Percentiles rank a stretch among this genome's conserved stretches.
Conservation (phyloP, 2,113 vertebrate genomes). For the Cygnus buccinator region DNA sequence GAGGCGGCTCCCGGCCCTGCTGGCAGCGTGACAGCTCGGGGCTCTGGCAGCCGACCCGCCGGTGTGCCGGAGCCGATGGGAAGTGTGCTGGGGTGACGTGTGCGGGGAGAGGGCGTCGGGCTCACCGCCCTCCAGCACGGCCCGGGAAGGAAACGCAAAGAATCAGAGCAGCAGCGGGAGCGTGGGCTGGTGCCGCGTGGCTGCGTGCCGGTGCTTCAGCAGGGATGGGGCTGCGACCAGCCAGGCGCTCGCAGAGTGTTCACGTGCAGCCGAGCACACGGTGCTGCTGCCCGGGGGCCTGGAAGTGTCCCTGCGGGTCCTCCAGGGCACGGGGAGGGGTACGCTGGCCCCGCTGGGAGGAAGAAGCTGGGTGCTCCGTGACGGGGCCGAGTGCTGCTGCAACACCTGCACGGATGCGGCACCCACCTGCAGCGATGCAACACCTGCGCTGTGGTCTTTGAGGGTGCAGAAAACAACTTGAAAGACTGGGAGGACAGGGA, state of each 20-base stretch:
- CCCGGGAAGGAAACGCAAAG: not conserved
- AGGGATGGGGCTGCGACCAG: not conserved
- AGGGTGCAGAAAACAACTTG: not conserved
- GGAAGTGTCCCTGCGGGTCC: not conserved
- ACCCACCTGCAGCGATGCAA: not conserved
- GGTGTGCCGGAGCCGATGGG: not conserved
- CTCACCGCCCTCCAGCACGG: not conserved
- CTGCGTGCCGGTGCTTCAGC: rapidly evolving
- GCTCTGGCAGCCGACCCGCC: not conserved
- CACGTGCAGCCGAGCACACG: not conserved
- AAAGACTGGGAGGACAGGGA: not conserved
- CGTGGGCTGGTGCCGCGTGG: rapidly evolving
- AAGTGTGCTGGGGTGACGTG: not conserved
- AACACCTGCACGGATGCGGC: not conserved
- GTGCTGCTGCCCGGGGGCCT: not conserved
- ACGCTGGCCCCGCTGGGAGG: not conserved
- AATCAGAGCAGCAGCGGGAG: not conserved
- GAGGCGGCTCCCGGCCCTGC: not conserved
- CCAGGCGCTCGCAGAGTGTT: not conserved
- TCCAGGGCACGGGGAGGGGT: not conserved
- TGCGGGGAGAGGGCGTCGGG: rapidly evolving
- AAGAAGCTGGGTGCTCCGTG: not conserved
- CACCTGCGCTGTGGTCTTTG: rapidly evolving
- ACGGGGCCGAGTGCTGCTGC: not conserved
- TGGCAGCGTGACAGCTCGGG: constrained; percentile 20